phyloP scores from a whole-genome alignment of 2,113 vertebrate genomes.

The Mus musculus region DNA sequence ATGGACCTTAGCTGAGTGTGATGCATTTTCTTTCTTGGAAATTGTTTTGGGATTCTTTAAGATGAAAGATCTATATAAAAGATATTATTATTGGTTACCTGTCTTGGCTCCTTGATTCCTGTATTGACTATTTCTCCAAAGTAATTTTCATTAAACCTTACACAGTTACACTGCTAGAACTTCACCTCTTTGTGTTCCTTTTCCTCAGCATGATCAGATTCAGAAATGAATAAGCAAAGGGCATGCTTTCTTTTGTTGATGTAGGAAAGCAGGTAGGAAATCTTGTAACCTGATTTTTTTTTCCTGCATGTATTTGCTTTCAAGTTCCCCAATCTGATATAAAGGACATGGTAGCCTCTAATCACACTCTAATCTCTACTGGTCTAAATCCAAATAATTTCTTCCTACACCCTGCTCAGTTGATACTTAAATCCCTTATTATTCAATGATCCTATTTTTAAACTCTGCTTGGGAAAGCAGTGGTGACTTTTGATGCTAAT shows the following conservation, averaged over 20 bases:
- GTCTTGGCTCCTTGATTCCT: constrained; percentile 75
- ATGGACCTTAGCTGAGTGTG: constrained; percentile 52
- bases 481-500: constrained; percentile 76
- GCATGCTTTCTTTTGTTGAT: constrained; percentile 47
- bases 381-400: constrained; percentile 81
- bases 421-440: constrained; percentile 81
- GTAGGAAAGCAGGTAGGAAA: constrained; percentile 66
- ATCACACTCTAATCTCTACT: constrained; percentile 74
- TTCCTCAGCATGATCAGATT: constrained; percentile 18
- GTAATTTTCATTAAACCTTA: constrained; percentile 66
- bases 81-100: constrained; percentile 74
- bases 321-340: constrained; percentile 76
- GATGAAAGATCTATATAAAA: constrained; percentile 72
- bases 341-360: constrained; percentile 71
- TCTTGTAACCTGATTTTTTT: constrained; percentile 60
- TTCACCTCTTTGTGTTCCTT: constrained; percentile 14
- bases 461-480: constrained; percentile 78
- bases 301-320: constrained; percentile 65
- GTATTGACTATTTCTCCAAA: constrained; percentile 64
- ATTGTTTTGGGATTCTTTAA: constrained; percentile 64
- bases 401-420: constrained; percentile 55
- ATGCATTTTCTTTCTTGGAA: constrained; percentile 50
- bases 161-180: not conserved
- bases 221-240: not conserved
- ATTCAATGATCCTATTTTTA: constrained; percentile 78